These are phyloP conservation scores for Sminthopsis crassicaudata DNA, from an alignment of 2,113 vertebrate genomes.

Conservation along the genomic window DNA sequence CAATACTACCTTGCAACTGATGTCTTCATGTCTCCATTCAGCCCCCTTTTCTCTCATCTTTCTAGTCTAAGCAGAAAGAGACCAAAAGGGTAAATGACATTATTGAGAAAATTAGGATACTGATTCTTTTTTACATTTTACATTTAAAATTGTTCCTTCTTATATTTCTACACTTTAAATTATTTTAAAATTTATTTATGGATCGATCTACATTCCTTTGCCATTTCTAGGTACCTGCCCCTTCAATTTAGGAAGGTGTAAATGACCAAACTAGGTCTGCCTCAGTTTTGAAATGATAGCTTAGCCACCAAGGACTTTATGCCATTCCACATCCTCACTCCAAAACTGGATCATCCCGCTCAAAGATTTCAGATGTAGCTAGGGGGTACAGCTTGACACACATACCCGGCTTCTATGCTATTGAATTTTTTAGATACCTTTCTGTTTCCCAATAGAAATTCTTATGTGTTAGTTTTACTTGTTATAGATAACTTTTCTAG, in stretches of 20 bases:
- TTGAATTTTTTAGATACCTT: not conserved
- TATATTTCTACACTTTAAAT: not conserved
- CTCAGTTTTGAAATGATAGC: not conserved
- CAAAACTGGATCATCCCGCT: conserved; percentile 7
- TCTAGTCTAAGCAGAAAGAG: not conserved
- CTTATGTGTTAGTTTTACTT: not conserved
- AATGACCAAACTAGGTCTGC: not conserved
- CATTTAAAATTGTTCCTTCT: not conserved
- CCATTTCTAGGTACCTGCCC: not conserved
- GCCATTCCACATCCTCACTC: not conserved
- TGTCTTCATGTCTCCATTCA: not conserved
- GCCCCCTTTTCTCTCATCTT: not conserved
- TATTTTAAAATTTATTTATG: not conserved
- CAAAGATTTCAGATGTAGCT: conserved; percentile 59
- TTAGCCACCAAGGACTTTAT: conserved; percentile 22
- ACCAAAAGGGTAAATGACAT: not conserved
- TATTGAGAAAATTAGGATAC: not conserved
- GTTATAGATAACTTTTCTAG: not conserved
- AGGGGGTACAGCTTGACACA: conserved; percentile 58
- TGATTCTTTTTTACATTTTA: not conserved
- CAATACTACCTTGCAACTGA: not conserved
- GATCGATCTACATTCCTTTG: not conserved
- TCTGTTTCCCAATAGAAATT: conserved; percentile 26
- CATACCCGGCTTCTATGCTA: not conserved
- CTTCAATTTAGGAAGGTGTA: not conserved